Evolutionary conservation across 2,797 vertebrate genomes (phyloP).

Genomic region (Eulemur mongoz): DNA sequence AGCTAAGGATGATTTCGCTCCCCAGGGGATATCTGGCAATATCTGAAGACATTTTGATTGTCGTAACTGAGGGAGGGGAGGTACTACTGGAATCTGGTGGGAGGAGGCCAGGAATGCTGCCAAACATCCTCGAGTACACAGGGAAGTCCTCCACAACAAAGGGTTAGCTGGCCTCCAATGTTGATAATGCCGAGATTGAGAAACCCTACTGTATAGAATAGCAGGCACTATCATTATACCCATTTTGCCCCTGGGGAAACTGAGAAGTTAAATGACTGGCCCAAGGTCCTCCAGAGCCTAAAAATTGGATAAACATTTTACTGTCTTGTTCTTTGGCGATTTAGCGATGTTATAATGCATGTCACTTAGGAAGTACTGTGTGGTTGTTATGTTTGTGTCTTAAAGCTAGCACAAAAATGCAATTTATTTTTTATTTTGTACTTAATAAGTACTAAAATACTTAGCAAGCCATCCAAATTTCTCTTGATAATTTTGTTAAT

Average conservation of each 20-base stretch:
- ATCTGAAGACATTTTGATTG: not conserved
- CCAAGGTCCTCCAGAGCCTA: not conserved
- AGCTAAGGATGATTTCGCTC: not conserved
- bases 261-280: not conserved
- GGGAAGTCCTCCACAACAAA: not conserved
- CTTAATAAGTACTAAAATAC: not conserved
- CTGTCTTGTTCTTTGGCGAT: not conserved
- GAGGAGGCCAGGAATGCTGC: not conserved
- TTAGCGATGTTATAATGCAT: not conserved
- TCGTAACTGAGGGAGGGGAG: not conserved
- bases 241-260: not conserved
- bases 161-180: not conserved
- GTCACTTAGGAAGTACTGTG: not conserved
- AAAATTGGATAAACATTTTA: not conserved
- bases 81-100: not conserved
- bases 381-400: not conserved
- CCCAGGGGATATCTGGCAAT: not conserved
- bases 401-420: not conserved
- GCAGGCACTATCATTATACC: not conserved
- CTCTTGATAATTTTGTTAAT: not conserved
- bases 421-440: slow-evolving; percentile 23
- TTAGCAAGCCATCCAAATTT: not conserved
- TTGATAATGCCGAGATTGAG: not conserved
- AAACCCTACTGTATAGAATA: not conserved
- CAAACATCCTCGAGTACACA: not conserved